Evolutionary conservation across 2,113 vertebrate genomes (phyloP).

Genomic region (Melospiza melodia): DNA sequence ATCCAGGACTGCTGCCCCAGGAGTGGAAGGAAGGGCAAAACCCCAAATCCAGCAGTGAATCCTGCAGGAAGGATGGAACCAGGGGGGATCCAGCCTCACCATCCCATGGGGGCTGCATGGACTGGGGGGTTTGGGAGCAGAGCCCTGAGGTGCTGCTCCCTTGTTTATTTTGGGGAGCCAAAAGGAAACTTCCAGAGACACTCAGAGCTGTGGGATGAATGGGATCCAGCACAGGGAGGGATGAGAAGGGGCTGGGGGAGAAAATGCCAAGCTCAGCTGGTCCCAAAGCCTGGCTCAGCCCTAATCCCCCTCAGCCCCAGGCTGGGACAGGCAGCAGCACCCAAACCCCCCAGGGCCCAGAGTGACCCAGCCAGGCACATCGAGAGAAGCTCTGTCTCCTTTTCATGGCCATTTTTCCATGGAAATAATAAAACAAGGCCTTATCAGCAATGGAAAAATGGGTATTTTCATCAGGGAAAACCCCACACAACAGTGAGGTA

Average conservation of each 20-base stretch:
- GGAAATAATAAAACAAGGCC: background rate
- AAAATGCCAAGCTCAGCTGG: background rate
- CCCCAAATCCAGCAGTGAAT: background rate
- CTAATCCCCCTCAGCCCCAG: background rate
- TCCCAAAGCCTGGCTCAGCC: background rate
- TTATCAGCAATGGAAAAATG: background rate
- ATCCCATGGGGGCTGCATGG: background rate
- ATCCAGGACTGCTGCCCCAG: too few relatives aligned
- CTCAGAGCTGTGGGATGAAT: background rate
- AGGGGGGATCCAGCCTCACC: background rate
- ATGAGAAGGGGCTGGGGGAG: background rate
- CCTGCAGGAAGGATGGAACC: too few relatives aligned
- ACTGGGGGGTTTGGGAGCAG: background rate
- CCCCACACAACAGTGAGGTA: rapidly evolving
- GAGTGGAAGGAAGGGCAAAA: too few relatives aligned
- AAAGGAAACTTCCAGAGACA: background rate
- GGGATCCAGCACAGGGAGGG: background rate
- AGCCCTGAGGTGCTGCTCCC: background rate
- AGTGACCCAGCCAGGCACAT: rapidly evolving
- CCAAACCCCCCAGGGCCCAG: background rate
- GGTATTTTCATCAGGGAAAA: background rate
- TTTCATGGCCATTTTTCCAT: background rate
- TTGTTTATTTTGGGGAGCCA: background rate
- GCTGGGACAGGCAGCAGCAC: background rate
- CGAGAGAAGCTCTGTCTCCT: background rate